Evolutionary conservation across 2,113 vertebrate genomes (phyloP), one percentile per base, ranked within the genome.

Genomic region (Aplodontia rufa): DNA sequence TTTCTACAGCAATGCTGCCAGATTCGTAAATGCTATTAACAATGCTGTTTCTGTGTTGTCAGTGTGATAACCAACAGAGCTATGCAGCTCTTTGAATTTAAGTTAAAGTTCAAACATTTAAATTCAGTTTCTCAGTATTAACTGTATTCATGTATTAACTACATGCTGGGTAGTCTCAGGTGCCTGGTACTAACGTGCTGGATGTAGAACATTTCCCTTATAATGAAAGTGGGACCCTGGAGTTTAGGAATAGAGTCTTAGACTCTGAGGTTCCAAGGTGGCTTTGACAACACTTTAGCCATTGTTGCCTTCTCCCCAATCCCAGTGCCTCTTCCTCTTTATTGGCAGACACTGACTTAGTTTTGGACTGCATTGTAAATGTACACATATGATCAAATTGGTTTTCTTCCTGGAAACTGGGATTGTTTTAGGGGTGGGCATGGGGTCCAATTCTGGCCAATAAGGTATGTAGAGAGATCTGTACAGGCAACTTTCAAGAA

Each of bases 21-120:
- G 68, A 9, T 13, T 69, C n/a, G 35, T 66, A 35, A 66, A 66
- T 35, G 16, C 30, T 35, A 35, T 66, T 35, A 66, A 16, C 64
- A 32, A 3, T 64, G 71, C 37, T 11, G 1, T 13, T 62, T 13
- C 60, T 76, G 6, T 28, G 4, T 2, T 8, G 35, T 81, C 60
- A 3, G 0, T 1, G 6, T 6, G 11, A 6, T 5, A 28, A 24
- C n/a, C 42, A 49, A 8, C 12, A 47, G 28, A 62, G 12, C n/a
- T n/a, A 8, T 6, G 16, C 19, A 37, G 42, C 75, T 90, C 42
- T 79, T 72, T 9, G 12, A 84, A 90, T 60, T 51, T 58, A 47
- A 68, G 22, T 58, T 14, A 68, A 28, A 47, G 17, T 28, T 69
- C 32, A 58, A 80, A 74, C 26, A 58, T 20, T 51, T 53, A 7